These are phyloP conservation scores for Epinotia demarniana DNA, from an alignment of 2,888 invertebrate species.

Conservation along the genomic window DNA sequence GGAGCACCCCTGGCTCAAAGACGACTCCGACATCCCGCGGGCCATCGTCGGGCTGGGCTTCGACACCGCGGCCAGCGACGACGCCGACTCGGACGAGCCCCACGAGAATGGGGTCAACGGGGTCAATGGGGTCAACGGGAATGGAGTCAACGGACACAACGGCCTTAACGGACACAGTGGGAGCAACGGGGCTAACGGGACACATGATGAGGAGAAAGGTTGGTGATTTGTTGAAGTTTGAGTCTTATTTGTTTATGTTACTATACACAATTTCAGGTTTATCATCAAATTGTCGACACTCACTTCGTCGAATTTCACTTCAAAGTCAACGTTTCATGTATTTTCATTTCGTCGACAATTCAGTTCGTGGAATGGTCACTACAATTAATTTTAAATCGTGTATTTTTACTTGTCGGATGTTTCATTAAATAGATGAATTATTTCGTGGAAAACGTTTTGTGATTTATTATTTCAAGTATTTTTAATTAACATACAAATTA, in stretches of 20 bases:
- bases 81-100: conserved; percentile 63
- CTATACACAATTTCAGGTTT: too few relatives aligned
- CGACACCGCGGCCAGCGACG: conserved; percentile 63
- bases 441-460: too few relatives aligned
- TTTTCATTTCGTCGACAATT: too few relatives aligned
- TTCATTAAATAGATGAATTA: too few relatives aligned
- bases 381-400: too few relatives aligned
- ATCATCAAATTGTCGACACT: too few relatives aligned
- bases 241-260: not conserved
- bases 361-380: too few relatives aligned
- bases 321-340: too few relatives aligned
- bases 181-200: conserved; percentile 60
- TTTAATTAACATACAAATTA: too few relatives aligned
- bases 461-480: too few relatives aligned
- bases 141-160: conserved; percentile 54
- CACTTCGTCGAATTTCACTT: too few relatives aligned
- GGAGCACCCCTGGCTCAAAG: conserved; percentile 94
- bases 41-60: conserved; percentile 78
- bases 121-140: conserved; percentile 53
- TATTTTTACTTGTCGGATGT: too few relatives aligned
- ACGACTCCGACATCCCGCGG: conserved; percentile 83
- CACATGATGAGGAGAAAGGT: conserved; percentile 73
- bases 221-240: not conserved
- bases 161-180: conserved; percentile 54
- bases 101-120: conserved; percentile 56